Percentiles rank a stretch among this genome's conserved stretches.
Conservation (phyloP, 2,888 invertebrate genomes). For the Dynastes tityus region DNA sequence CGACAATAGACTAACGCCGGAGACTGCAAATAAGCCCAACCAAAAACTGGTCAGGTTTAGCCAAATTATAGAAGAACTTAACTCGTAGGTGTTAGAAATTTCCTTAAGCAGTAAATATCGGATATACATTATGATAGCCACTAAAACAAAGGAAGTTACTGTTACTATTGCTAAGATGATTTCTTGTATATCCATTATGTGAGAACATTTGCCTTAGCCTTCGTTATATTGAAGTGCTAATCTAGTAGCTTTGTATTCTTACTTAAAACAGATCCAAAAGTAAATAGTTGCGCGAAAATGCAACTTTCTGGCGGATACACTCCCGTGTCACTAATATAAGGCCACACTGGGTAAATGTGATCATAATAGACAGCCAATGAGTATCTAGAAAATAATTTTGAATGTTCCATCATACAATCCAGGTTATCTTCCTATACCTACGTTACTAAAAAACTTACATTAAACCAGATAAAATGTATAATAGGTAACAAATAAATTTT, state of each 20-base stretch:
- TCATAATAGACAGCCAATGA: constrained; percentile 75
- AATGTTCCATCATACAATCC: constrained; percentile 58
- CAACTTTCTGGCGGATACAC: constrained; percentile 83
- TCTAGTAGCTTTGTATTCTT: constrained; percentile 31
- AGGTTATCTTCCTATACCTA: constrained; percentile 50
- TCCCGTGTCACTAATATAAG: constrained; percentile 82
- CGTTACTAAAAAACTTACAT: constrained; percentile 55
- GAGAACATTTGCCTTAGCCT: too few relatives aligned
- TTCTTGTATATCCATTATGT: neutral
- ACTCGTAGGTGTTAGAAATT: neutral
- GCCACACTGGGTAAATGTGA: constrained; percentile 78
- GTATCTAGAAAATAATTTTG: constrained; percentile 71
- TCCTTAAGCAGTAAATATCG: constrained; percentile 53
- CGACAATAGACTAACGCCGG: constrained; percentile 55
- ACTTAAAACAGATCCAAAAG: constrained; percentile 70
- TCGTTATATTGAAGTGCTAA: too few relatives aligned
- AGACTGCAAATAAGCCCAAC: constrained; percentile 52
- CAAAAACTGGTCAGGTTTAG: constrained; percentile 42
- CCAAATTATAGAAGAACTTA: constrained; percentile 2
- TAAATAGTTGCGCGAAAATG: constrained; percentile 81
- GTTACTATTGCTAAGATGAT: neutral
- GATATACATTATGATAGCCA: constrained; percentile 50
- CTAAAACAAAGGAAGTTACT: constrained; percentile 44
- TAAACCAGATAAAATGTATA: constrained; percentile 53
- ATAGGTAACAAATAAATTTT: constrained; percentile 52